Base-by-base conservation (phyloP, 1,140 invertebrate species). In the Meloidogyne exigua region DNA sequence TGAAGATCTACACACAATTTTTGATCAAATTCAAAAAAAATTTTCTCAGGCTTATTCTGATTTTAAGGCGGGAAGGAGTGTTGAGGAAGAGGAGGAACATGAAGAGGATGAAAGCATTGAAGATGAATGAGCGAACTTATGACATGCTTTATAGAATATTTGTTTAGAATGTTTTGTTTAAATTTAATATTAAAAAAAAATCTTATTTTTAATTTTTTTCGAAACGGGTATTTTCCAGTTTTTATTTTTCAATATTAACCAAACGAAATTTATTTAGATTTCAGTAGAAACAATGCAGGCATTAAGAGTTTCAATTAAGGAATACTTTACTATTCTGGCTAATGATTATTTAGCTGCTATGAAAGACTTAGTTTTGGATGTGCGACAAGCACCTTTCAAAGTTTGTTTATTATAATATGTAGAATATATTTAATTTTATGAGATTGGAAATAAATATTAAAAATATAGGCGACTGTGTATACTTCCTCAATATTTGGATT, bases 21-120 rank as follows among this genome's bases (percentile, higher is more conserved):
- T 81, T 36, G 67, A 57, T 26, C 26, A 36, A 26, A 62, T 80
- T 25, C 26, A 82, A 62, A 42, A 49, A 9, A 80, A 81, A 75
- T 80, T 80, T 42, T 25, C 32, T 26, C 23, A 67, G 36, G 67
- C 79, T n/a, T 72, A 81, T 57, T 23, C 65, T 7, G 66, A 36
- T 32, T 79, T 71, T 64, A 70, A 62, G 15, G 28, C 26, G 12
- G 76, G 25, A 7, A 72, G 11, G 12, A 69, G 12, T 18, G 9
- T 5, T 25, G 28, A 9, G 28, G 44, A 72, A 2, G 57, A 72
- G n/a, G 71, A 62, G 42, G 3, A 18, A 36, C 1, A 49, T 49
- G 44, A 49, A 49, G 44, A 49, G 13, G 44, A 49, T 15, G 68
- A 70, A 57, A 15, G 9, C 39, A 62, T 44, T 7, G 13, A 25